Evolutionary conservation across 2,888 invertebrate species (phyloP), one percentile per base, ranked within the genome.

Genomic region (Eupithecia dodoneata): DNA sequence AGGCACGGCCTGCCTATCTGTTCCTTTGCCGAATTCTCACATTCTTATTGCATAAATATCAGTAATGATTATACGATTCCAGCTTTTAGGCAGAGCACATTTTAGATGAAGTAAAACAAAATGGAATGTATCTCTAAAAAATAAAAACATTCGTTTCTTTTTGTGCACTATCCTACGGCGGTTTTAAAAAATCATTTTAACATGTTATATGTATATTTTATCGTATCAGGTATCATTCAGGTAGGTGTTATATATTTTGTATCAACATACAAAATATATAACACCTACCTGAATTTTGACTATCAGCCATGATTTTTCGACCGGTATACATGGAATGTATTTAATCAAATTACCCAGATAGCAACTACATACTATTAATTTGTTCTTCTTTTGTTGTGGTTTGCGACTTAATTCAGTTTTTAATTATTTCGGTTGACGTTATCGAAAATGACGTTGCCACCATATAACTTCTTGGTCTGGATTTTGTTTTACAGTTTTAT

Each of bases 1-100:
- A 76, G 71, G 74, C 73, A 66, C 80, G 74, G 78, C 80, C 77
- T 72, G 70, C 76, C 74, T 76, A 77, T 77, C 47, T 79, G 49
- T 67, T 73, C 77, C 73, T 76, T 15, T 55, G 41, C 59, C 59
- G 78, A 76, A 78, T 70, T 47, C 70, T 47, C 30, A 2, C 70
- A 70, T 70, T 70, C 47, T 70, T 30, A 70, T 69, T 47, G 30
- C 47, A 70, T 70, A 6, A n/a, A 47, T 70, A 70, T 9, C 12
- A 69, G 69, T 70, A 47, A 18, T 42, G 66, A 3, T 42, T 15
- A 42, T 15, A 42, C 6, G 42, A 42, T 66, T 66, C 66, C 41
- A 66, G 66, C 66, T 66, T 63, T 63, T 63, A 4, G 30, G 2
- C 12, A 12, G 30, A 63, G 18, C 15, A n/a, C 18, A 18, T 30